A percentile compares a stretch with the other conserved stretches of the same genome.
Conservation (phyloP, 2,888 invertebrate species). For the Masnerella sp. region DNA sequence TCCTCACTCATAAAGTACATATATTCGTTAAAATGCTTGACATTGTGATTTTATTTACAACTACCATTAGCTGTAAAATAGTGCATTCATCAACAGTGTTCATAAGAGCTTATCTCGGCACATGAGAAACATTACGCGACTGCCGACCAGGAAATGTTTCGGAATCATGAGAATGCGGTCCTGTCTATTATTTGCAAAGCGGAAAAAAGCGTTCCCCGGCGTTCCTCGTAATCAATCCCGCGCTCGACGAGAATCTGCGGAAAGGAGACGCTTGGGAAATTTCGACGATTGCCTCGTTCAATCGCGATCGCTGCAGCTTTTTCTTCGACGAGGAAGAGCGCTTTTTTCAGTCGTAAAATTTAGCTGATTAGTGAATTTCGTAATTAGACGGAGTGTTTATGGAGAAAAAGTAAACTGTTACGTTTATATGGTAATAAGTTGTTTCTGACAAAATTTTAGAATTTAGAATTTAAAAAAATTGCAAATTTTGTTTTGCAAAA, state of each 20-base stretch:
- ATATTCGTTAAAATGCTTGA: conserved; percentile 43
- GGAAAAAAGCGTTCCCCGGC: conserved; percentile 26
- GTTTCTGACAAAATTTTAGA: no score
- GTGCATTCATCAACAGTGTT: conserved; percentile 48
- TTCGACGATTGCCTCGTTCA: conserved; percentile 26
- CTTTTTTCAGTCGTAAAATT: conserved; percentile 17
- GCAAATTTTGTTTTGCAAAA: no score
- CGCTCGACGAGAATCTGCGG: conserved; percentile 34
- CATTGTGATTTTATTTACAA: conserved; percentile 50
- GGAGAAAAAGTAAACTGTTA: no score
- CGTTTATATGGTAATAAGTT: no score
- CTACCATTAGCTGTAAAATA: conserved; percentile 44
- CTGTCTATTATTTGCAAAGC: conserved; percentile 46
- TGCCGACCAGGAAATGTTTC: conserved; percentile 48
- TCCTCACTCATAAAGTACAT: no score
- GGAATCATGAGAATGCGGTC: conserved; percentile 58
- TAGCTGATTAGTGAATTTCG: conserved; percentile 32
- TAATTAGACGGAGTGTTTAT: no score
- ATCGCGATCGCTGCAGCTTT: conserved; percentile 31
- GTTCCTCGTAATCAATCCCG: conserved; percentile 46
- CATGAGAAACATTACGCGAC: conserved; percentile 48
- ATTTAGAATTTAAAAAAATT: no score
- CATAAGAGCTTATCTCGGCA: conserved; percentile 40
- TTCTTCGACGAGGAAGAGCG: conserved; percentile 28
- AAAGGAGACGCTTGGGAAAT: conserved; percentile 48